These are phyloP conservation scores for Apis cerana DNA, from an alignment of 1,140 invertebrate species.

Conservation along the genomic window DNA sequence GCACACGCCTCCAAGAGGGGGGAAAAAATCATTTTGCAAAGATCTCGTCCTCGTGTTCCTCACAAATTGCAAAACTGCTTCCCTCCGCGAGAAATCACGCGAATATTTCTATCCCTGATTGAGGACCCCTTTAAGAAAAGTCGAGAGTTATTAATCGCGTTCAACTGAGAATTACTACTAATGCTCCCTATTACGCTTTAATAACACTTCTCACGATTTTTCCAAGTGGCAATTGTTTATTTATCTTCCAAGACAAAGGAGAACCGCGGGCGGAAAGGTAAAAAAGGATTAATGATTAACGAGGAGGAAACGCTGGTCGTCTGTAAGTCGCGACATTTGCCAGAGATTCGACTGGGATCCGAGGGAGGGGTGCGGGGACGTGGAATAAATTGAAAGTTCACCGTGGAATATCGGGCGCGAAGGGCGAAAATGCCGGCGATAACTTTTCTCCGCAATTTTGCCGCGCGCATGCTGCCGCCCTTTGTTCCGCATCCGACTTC, in stretches of 20 bases:
- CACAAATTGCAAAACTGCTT: too few species aligned
- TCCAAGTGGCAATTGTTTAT: background rate
- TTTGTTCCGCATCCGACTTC: constrained; percentile 34
- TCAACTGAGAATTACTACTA: too few species aligned
- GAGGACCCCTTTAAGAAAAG: too few species aligned
- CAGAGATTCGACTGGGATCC: constrained; percentile 35
- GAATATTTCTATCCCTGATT: too few species aligned
- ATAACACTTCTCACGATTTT: background rate
- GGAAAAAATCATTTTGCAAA: background rate
- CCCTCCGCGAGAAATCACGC: too few species aligned
- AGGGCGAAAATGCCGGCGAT: constrained; percentile 47
- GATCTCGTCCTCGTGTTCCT: too few species aligned
- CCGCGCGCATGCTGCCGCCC: background rate
- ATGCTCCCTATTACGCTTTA: too few species aligned
- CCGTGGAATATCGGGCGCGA: constrained; percentile 39
- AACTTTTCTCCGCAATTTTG: constrained; percentile 44
- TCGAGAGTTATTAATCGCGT: too few species aligned
- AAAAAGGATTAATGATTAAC: background rate
- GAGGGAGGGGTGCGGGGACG: background rate
- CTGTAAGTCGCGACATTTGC: constrained; percentile 42
- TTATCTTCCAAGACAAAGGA: background rate
- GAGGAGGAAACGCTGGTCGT: background rate
- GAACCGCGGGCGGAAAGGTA: background rate
- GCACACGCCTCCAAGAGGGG: background rate
- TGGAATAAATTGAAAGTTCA: constrained; percentile 58